Evolutionary conservation across 2,113 vertebrate genomes (phyloP).

Genomic region (Chunga burmeisteri): DNA sequence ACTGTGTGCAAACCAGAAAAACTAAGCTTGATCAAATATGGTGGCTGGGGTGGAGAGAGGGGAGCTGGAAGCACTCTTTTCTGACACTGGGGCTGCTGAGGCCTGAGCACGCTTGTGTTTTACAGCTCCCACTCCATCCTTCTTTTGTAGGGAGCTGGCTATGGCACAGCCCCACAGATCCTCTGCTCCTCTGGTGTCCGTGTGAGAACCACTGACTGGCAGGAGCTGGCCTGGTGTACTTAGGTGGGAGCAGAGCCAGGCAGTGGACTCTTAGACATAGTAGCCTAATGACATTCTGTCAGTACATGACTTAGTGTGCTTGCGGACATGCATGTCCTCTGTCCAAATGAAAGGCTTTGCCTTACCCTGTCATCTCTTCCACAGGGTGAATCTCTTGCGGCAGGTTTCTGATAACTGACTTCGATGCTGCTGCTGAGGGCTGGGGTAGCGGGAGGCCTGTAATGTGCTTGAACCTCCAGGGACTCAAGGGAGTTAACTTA

Average conservation of each 20-base stretch:
- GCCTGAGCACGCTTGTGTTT: accelerated
- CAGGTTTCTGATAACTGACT: background rate
- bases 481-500: background rate
- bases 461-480: background rate
- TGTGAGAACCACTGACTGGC: background rate
- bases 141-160: background rate
- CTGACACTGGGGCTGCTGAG: background rate
- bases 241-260: background rate
- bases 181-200: background rate
- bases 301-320: accelerated
- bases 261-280: background rate
- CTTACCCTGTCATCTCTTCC: background rate
- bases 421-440: background rate
- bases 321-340: background rate
- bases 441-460: background rate
- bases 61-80: background rate
- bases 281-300: background rate
- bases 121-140: background rate
- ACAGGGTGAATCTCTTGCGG: background rate
- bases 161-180: background rate
- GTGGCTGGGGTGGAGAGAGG: background rate
- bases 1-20: background rate
- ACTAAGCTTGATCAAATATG: background rate
- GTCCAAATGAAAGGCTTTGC: background rate
- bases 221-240: background rate